A percentile compares a stretch with the other conserved stretches of the same genome.
These are phyloP conservation scores for Chorisops tibialis DNA, from an alignment of 2,888 invertebrate genomes.

Conservation along the genomic window DNA sequence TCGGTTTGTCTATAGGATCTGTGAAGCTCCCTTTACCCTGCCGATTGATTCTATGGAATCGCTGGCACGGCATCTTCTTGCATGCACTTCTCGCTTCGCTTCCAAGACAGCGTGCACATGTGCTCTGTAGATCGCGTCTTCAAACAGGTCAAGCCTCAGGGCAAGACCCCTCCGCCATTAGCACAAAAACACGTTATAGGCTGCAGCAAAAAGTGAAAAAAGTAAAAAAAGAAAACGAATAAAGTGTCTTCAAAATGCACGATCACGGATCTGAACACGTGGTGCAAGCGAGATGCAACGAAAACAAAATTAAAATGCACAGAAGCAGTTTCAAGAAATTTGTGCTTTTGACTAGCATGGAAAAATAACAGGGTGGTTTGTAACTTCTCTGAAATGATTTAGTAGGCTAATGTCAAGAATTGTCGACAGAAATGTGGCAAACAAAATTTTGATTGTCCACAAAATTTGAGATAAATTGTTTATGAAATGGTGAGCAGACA, in stretches of 20 bases:
- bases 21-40: too few relatives aligned
- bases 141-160: conserved; percentile 4
- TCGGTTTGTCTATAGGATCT: not conserved
- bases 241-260: not conserved
- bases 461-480: too few relatives aligned
- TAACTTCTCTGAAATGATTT: too few relatives aligned
- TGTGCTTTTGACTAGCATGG: too few relatives aligned
- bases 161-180: conserved; percentile 10
- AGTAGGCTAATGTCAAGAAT: too few relatives aligned
- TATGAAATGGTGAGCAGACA: too few relatives aligned
- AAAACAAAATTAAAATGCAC: conserved; percentile 32
- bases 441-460: too few relatives aligned
- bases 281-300: conserved; percentile 26
- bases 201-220: not conserved
- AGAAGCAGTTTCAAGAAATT: conserved; percentile 20
- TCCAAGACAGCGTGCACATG: not conserved
- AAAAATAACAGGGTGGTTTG: too few relatives aligned
- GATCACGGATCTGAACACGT: not conserved
- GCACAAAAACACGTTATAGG: conserved; percentile 9
- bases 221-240: not conserved
- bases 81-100: too few relatives aligned
- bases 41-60: too few relatives aligned
- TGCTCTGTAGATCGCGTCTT: not conserved
- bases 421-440: too few relatives aligned
- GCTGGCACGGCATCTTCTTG: not conserved